Base-by-base conservation (phyloP, 2,888 invertebrate species). In the Bruchidius siliquastri region DNA sequence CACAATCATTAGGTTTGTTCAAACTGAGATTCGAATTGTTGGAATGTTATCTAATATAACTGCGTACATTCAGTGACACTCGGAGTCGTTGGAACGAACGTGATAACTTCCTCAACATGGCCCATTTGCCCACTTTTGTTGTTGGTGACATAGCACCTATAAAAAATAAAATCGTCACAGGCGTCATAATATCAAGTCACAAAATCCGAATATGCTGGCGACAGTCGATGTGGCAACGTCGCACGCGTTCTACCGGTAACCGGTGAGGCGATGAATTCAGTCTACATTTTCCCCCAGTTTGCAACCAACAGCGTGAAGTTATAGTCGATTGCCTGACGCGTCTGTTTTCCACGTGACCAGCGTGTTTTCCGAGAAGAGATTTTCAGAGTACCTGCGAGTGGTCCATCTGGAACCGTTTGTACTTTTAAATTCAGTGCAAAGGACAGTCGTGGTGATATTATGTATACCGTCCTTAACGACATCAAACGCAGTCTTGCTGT, bases 401-500 rank as follows among this genome's bases (percentile, higher is more conserved):
- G 49, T 49, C 18, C 18, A 13, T 13, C 18, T 49, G 6, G 49
- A 49, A 8, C 6, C 49, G 18, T 18, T 18, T 13, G 49, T 49
- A 8, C 1, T 13, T 13, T 3, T 49, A 49, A 13, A 49, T 13
- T 49, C 49, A 18, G 49, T 49, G 49, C 8, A 49, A n/a, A 49
- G 49, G 49, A 13, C 13, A 8, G 49, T 18, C 13, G 0, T 49
- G 49, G 49, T 49, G 49, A 49, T 49, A 49, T 49, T 49, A 49
- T 49, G 49, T 49, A 49, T 49, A 81, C 80, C 75, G 80, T 83
- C 74, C 75, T 82, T 71, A 80, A 79, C 77, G 79, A 81, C 74
- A 80, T 83, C 74, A 82, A 80, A 74, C 78, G 82, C 81, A 81
- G 77, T 76, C 79, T 81, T 77, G 81, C 82, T 26, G 79, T 83